A percentile compares a stretch with the other conserved stretches of the same genome.
Conservation (phyloP, 2,113 vertebrate species). For the Atrichornis clamosus region DNA sequence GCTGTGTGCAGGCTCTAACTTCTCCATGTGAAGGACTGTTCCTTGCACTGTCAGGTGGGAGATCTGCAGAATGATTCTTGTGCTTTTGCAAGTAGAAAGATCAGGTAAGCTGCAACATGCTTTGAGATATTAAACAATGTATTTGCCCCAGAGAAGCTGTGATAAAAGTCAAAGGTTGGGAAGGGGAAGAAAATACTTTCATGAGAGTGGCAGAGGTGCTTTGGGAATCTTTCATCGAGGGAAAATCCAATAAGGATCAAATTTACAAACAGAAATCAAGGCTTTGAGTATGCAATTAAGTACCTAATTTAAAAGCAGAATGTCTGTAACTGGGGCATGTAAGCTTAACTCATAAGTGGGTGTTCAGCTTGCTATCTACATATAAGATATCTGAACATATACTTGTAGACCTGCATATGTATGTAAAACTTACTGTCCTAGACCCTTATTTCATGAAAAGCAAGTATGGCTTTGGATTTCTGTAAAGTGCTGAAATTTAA, state of each 20-base stretch:
- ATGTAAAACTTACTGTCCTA: background rate
- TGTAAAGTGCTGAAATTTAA: background rate
- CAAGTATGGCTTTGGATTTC: background rate
- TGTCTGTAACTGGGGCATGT: background rate
- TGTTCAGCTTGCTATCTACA: background rate
- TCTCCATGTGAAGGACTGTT: background rate
- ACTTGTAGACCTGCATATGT: background rate
- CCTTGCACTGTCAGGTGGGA: background rate
- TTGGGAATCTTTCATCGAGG: background rate
- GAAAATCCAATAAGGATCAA: background rate
- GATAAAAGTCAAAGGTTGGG: background rate
- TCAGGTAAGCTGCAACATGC: background rate
- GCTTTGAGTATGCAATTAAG: background rate
- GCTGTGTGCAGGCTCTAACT: background rate
- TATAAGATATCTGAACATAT: background rate
- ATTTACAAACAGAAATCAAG: background rate
- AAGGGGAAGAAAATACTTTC: conserved; percentile 2
- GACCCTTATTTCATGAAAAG: background rate
- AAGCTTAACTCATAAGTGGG: background rate
- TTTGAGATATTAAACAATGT: background rate
- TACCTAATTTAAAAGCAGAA: background rate
- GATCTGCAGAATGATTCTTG: background rate
- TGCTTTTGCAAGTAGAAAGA: background rate
- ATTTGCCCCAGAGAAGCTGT: background rate
- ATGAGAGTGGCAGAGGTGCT: background rate